Evolutionary conservation across 1,140 invertebrate genomes (phyloP).

Genomic region (Vanessa atalanta): DNA sequence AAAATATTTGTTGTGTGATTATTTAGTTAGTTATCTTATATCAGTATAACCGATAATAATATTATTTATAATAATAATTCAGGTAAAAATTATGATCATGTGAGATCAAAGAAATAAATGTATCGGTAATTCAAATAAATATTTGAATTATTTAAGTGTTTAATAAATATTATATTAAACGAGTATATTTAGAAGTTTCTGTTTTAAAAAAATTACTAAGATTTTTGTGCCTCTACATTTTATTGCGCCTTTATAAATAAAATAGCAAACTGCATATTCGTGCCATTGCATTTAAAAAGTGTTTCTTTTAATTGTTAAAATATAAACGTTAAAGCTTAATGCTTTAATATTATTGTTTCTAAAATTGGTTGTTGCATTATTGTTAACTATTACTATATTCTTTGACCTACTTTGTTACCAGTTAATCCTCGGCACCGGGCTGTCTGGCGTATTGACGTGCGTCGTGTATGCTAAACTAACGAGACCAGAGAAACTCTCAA

Average conservation of each 20-base stretch:
- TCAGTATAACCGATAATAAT: no score
- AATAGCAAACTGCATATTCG: not conserved
- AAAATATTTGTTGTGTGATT: no score
- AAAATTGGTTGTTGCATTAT: not conserved
- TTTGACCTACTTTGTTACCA: constrained; percentile 44
- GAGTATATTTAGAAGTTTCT: no score
- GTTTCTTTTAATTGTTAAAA: no score
- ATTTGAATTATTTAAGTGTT: no score
- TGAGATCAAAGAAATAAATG: no score
- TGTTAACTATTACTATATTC: not conserved
- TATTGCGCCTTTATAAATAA: not conserved
- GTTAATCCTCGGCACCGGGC: constrained; percentile 70
- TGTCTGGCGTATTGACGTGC: constrained; percentile 72
- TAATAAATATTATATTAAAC: no score
- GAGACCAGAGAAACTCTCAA: constrained; percentile 67
- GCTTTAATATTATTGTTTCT: not conserved
- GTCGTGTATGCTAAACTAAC: constrained; percentile 74
- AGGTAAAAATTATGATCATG: no score
- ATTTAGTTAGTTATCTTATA: no score
- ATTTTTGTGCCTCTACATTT: not conserved
- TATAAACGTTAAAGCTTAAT: not conserved
- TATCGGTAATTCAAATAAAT: no score
- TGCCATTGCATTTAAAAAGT: constrained; percentile 2
- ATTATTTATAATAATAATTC: no score
- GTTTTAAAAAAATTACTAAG: not conserved